phyloP scores from a whole-genome alignment of 1,140 invertebrate genomes.

The Yoshiicerus persimilis region DNA sequence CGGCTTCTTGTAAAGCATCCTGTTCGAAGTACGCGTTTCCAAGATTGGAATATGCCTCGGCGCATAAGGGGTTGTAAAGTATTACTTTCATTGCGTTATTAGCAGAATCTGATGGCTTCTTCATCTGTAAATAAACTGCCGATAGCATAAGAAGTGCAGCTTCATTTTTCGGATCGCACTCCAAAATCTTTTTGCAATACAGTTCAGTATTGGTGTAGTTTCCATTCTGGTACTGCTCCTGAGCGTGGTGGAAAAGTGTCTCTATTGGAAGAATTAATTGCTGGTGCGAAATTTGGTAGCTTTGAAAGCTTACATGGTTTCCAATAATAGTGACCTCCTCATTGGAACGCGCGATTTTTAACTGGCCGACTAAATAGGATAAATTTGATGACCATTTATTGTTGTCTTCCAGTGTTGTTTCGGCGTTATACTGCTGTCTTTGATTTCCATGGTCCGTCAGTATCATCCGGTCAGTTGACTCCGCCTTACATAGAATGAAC shows the following conservation, averaged over 20 bases:
- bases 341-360: neutral
- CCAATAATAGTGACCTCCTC: neutral
- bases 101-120: neutral
- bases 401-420: neutral
- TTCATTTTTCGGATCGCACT: neutral
- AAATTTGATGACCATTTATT: neutral
- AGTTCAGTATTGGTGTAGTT: neutral
- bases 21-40: neutral
- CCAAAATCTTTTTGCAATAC: neutral
- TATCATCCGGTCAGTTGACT: neutral
- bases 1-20: conserved; percentile 63
- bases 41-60: neutral
- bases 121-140: neutral
- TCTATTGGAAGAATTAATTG: neutral
- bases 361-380: neutral
- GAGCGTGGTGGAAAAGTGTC: neutral
- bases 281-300: neutral
- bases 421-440: neutral
- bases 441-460: neutral
- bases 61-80: neutral
- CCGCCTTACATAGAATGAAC: neutral
- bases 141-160: neutral
- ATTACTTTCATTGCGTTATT: neutral
- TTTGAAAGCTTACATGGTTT: neutral
- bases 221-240: neutral